A percentile compares a stretch with the other conserved stretches of the same genome.
phyloP scores from a whole-genome alignment of 2,888 invertebrate genomes.

The Dascillus cervinus region DNA sequence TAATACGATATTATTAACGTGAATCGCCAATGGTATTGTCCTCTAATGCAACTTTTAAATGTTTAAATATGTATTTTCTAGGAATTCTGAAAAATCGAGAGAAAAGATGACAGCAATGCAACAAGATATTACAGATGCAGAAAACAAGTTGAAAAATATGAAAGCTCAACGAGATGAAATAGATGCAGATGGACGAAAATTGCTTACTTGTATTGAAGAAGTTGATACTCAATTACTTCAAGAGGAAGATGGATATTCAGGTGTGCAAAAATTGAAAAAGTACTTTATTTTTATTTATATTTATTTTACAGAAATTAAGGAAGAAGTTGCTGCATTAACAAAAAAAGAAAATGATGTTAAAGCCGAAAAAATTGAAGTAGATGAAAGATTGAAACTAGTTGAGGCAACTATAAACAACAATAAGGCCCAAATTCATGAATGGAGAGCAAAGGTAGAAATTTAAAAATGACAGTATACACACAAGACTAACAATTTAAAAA shows the following conservation, averaged over 20 bases:
- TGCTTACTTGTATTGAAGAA: constrained; percentile 50
- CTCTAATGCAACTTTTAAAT: too few relatives aligned
- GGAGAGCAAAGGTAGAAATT: constrained; percentile 45
- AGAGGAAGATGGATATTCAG: constrained; percentile 50
- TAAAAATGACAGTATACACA: neutral
- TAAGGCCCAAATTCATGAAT: constrained; percentile 49
- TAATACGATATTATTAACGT: too few relatives aligned
- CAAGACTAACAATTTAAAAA: too few relatives aligned
- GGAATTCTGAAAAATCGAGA: constrained; percentile 69
- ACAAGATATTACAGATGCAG: constrained; percentile 60
- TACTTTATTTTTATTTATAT: constrained; percentile 2
- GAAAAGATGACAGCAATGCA: constrained; percentile 70
- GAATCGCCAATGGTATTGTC: too few relatives aligned
- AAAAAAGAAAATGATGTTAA: constrained; percentile 61
- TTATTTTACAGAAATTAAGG: constrained; percentile 45
- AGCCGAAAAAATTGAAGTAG: constrained; percentile 64
- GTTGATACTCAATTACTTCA: constrained; percentile 51
- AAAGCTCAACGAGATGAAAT: constrained; percentile 52
- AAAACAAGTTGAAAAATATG: constrained; percentile 54
- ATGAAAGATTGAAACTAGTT: constrained; percentile 58
- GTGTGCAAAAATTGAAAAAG: constrained; percentile 18
- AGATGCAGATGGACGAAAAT: constrained; percentile 47
- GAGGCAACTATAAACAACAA: constrained; percentile 52
- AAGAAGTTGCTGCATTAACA: constrained; percentile 55
- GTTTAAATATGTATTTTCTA: constrained; percentile 28